phyloP scores from a whole-genome alignment of 2,797 vertebrate species.

The Melanotaenia nigrans region DNA sequence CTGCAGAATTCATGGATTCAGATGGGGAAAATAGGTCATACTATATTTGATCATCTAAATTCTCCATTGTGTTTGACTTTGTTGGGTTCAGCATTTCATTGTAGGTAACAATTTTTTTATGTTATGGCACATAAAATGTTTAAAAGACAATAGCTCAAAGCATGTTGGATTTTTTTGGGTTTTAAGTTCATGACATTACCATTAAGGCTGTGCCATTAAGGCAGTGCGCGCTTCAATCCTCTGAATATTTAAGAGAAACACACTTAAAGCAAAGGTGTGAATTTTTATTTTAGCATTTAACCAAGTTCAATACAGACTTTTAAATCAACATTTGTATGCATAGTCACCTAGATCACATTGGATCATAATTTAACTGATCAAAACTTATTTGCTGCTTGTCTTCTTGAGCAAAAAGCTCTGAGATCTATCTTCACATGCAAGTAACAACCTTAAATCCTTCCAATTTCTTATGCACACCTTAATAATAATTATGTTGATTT shows the following conservation, averaged over 20 bases:
- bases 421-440: neutral
- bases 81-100: neutral
- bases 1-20: conserved; percentile 17
- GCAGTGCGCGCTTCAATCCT: neutral
- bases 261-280: too few relatives aligned
- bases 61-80: neutral
- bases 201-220: neutral
- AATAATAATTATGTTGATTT: neutral
- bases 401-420: neutral
- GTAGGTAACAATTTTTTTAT: neutral
- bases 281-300: too few relatives aligned
- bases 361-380: neutral
- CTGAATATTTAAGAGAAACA: too few relatives aligned
- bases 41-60: conserved; percentile 22
- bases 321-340: neutral
- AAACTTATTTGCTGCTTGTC: neutral
- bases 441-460: conserved; percentile 2
- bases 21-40: conserved; percentile 16
- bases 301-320: neutral
- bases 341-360: neutral
- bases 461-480: neutral
- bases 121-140: neutral
- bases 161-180: neutral
- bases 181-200: neutral
- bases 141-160: neutral